Conservation (phyloP, 2,113 vertebrate species). For the Mungos mungo region DNA sequence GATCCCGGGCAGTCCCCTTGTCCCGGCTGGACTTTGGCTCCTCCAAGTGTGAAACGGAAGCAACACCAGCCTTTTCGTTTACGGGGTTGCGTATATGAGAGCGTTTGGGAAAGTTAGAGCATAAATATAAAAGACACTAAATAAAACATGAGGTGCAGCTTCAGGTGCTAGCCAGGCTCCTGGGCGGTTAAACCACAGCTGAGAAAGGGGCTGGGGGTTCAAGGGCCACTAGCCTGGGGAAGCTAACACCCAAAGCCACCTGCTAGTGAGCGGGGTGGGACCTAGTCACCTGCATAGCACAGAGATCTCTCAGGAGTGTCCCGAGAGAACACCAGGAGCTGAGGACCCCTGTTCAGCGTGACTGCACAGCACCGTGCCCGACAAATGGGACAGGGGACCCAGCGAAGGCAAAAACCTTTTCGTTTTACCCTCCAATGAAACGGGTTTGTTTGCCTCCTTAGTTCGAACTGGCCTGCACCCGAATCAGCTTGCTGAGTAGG, state of each 20-base stretch:
- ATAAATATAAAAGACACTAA: too few species aligned
- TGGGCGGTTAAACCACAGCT: accelerated
- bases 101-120: not conserved
- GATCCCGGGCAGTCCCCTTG: not conserved
- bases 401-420: accelerated
- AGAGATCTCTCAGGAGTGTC: too few species aligned
- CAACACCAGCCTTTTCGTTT: not conserved
- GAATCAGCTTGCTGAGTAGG: accelerated
- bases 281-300: not conserved
- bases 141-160: not conserved
- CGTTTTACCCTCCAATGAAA: accelerated
- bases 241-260: not conserved
- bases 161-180: not conserved
- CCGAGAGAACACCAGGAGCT: accelerated
- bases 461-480: not conserved
- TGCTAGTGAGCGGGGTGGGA: not conserved
- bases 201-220: too few species aligned
- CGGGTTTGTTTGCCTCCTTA: not conserved
- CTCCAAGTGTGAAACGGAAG: not conserved
- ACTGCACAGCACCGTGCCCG: accelerated
- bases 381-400: not conserved
- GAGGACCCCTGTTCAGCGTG: not conserved
- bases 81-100: too few species aligned
- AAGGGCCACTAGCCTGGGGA: not conserved
- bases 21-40: not conserved